Base-by-base conservation (phyloP, 2,113 vertebrate genomes). In the Misgurnus mizolepis region DNA sequence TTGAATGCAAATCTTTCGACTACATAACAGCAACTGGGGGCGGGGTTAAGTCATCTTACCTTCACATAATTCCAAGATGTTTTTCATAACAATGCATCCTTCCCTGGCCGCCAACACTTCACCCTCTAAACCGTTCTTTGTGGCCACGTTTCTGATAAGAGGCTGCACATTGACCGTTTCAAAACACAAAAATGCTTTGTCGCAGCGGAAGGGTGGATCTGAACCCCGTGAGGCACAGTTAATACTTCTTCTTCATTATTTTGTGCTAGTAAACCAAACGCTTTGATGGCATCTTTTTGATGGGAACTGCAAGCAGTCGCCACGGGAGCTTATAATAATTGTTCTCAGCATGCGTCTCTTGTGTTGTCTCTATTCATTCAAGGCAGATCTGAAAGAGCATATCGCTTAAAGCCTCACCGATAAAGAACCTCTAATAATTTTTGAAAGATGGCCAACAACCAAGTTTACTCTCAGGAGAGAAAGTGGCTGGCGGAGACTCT, bases 1-100 rank as follows among this genome's bases (percentile, higher is more conserved):
- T 81, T 88, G 86, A 81, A 89, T 87, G 86, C 83, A 87, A 86
- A 90, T 80, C 85, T 85, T 88, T 84, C 85, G 86, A 85, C 83
- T 84, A 76, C 72, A 84, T 69, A 77, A 86, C 80, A 83, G 82
- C 67, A 71, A 75, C 84, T 58, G 47, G 73, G 69, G 58, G 72
- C 11, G 61, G 80, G 40, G 65, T 71, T 73, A 64, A 43, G 76
- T 43, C 40, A 15, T 62, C 79, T 85, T 80, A 86, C 85, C 85
- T 86, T 82, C 73, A 84, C 78, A 85, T 88, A 86, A 87, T 87
- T 76, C 81, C 80, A 83, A 80, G 82, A 61, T 67, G 61, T 76
- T 83, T 81, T 82, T 77, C 58, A 80, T 79, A 82, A 68, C 71
- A 60, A 79, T 85, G 72, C 77, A 76, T 60, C 67, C 77, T 79